A percentile compares a stretch with the other conserved stretches of the same genome.
Evolutionary conservation across 2,797 vertebrate species (phyloP).

Genomic region (Allobates femoralis): DNA sequence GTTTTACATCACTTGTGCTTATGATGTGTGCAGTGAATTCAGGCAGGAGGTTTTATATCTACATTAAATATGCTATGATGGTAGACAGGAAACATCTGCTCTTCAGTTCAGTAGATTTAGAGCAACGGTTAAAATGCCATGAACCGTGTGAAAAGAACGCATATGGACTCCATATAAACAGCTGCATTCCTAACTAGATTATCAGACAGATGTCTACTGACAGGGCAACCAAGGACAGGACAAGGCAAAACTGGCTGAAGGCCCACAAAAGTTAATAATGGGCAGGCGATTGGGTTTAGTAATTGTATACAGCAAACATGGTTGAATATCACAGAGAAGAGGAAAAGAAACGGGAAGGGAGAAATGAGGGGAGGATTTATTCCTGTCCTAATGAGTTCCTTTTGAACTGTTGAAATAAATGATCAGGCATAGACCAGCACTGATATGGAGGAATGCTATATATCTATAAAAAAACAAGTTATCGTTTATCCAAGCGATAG

Average conservation of each 20-base stretch:
- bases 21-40: constrained; percentile 20
- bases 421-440: not conserved
- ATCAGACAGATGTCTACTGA: constrained; percentile 59
- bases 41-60: constrained; percentile 38
- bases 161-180: constrained; percentile 60
- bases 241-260: not conserved
- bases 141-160: constrained; percentile 59
- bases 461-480: not conserved
- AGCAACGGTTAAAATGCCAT: constrained; percentile 66
- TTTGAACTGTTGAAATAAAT: not conserved
- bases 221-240: constrained; percentile 58
- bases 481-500: too few species aligned
- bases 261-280: constrained; percentile 18
- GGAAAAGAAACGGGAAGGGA: not conserved
- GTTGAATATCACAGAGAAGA: not conserved
- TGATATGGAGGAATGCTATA: not conserved
- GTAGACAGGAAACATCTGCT: constrained; percentile 72
- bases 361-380: not conserved
- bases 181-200: constrained; percentile 61
- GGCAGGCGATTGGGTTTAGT: not conserved
- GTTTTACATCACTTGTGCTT: constrained; percentile 26
- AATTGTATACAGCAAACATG: constrained; percentile 12
- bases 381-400: not conserved
- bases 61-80: constrained; percentile 47
- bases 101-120: constrained; percentile 70